Evolutionary conservation across 2,113 vertebrate species (phyloP).

Genomic region (Oceanodroma tethys): DNA sequence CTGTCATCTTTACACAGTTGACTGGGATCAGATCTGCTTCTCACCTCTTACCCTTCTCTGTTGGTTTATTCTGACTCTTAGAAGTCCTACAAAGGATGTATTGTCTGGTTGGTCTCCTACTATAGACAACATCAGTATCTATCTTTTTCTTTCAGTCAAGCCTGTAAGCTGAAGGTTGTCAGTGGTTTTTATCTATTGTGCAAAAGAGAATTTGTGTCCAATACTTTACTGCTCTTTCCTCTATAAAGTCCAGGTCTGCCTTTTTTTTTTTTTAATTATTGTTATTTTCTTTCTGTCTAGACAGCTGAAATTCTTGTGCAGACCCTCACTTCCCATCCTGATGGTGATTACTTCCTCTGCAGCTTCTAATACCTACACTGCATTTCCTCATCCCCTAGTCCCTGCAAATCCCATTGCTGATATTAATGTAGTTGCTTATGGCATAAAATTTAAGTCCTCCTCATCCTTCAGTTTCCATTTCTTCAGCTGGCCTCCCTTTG

Average conservation of each 20-base stretch:
- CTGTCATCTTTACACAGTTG: neutral
- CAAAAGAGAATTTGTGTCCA: neutral
- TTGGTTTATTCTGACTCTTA: neutral
- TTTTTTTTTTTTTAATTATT: neutral
- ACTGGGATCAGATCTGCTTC: neutral
- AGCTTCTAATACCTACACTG: neutral
- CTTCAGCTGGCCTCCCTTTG: neutral
- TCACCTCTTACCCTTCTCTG: neutral
- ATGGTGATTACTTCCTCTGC: neutral
- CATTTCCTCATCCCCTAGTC: neutral
- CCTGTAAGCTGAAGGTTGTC: neutral
- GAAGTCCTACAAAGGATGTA: neutral
- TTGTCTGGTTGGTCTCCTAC: neutral
- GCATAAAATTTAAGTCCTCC: neutral
- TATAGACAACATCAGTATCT: neutral
- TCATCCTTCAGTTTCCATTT: neutral
- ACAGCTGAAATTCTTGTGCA: constrained; percentile 19
- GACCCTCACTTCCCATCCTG: neutral
- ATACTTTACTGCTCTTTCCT: neutral
- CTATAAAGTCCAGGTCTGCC: neutral
- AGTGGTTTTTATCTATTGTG: neutral
- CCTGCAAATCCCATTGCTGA: neutral
- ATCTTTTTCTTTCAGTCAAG: neutral
- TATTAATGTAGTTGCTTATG: neutral
- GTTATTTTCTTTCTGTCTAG: constrained; percentile 30